These are phyloP conservation scores for Blastobasis lacticolella DNA, from an alignment of 2,888 invertebrate species.

Conservation along the genomic window DNA sequence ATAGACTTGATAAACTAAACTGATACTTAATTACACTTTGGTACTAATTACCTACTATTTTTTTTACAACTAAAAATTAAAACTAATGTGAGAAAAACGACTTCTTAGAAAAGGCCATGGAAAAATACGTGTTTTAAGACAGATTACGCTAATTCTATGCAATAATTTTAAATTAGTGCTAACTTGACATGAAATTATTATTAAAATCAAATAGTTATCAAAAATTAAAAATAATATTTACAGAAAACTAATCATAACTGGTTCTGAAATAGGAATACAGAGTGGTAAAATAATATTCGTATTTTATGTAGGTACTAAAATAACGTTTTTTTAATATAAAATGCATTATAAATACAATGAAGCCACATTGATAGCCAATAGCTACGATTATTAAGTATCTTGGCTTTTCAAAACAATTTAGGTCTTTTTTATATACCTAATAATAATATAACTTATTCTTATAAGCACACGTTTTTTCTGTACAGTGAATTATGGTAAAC, in stretches of 20 bases:
- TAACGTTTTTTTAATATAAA: neutral
- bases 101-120: slow-evolving; percentile 8
- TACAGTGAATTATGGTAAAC: too few species aligned
- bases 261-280: neutral
- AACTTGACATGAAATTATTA: slow-evolving; percentile 13
- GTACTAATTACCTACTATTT: slow-evolving; percentile 65
- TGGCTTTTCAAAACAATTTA: slow-evolving; percentile 18
- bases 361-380: slow-evolving; percentile 1
- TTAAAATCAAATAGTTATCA: slow-evolving; percentile 8
- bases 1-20: slow-evolving; percentile 34
- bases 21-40: slow-evolving; percentile 70
- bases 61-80: slow-evolving; percentile 30
- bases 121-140: slow-evolving; percentile 3
- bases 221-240: slow-evolving; percentile 26
- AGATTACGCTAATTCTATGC: slow-evolving; percentile 4
- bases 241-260: slow-evolving; percentile 14
- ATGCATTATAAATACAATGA: neutral
- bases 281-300: neutral
- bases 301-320: neutral
- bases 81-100: slow-evolving; percentile 40
- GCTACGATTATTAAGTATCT: slow-evolving; percentile 29
- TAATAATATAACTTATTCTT: slow-evolving; percentile 4
- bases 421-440: slow-evolving; percentile 13
- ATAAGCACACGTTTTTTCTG: too few species aligned
- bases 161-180: slow-evolving; percentile 11